These are phyloP conservation scores for Erpetoichthys calabaricus DNA, from an alignment of 2,797 vertebrate species.

Conservation along the genomic window DNA sequence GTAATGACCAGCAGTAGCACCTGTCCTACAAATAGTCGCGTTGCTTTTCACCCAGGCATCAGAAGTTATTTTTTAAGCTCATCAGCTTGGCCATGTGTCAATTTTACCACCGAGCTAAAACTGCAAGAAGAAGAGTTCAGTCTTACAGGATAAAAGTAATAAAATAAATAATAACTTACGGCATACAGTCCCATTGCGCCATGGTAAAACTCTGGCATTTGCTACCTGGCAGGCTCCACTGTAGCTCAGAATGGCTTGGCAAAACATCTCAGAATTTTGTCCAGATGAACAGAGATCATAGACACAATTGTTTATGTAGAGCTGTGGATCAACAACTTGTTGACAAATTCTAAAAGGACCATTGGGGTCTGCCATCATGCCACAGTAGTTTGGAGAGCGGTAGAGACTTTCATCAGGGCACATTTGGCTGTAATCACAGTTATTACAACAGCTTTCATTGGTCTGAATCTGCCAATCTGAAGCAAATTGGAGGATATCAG, in stretches of 20 bases:
- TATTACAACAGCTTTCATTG: conserved; percentile 21
- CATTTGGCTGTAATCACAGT: conserved; percentile 21
- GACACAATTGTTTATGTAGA: conserved; percentile 25
- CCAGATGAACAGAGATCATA: conserved; percentile 28
- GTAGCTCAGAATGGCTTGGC: conserved; percentile 25
- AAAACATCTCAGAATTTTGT: conserved; percentile 20
- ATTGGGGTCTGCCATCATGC: conserved; percentile 17
- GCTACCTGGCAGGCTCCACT: conserved; percentile 1
- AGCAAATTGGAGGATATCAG: conserved; percentile 25
- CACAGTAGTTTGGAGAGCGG: conserved; percentile 24
- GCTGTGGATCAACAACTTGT: conserved; percentile 14
- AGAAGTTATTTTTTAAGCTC: no score
- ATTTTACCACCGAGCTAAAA: not conserved
- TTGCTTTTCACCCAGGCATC: no score
- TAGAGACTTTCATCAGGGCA: conserved; percentile 22
- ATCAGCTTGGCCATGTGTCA: not conserved
- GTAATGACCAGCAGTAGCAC: no score
- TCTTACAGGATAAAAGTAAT: not conserved
- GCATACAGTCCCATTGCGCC: conserved; percentile 22
- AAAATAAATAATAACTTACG: conserved; percentile 1
- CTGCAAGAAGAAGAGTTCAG: not conserved
- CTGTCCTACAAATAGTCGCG: no score
- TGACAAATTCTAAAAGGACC: conserved; percentile 26
- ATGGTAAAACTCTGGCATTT: conserved; percentile 8
- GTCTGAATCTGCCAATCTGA: conserved; percentile 27